Percentiles rank a stretch among this genome's conserved stretches.
Evolutionary conservation across 2,888 invertebrate species (phyloP).

Genomic region (Trachelus stipa): DNA sequence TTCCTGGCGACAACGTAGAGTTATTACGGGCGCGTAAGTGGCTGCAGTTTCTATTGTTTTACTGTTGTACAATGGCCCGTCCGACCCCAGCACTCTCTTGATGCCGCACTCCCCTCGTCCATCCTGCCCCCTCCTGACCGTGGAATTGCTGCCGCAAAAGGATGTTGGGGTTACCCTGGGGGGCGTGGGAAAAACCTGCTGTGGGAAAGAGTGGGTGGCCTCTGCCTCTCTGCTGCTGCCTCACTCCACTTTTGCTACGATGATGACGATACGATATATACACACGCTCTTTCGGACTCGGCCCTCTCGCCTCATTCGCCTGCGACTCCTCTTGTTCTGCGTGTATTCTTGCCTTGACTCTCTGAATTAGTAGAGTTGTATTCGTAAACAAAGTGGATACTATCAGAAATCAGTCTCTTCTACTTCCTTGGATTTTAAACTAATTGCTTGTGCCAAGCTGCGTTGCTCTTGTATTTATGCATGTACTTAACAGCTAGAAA

Average conservation of each 20-base stretch:
- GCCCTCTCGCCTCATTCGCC: background rate
- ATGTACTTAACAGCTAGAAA: background rate
- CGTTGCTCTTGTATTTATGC: background rate
- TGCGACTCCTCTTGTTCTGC: background rate
- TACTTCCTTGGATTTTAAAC: background rate
- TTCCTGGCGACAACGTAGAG: slow-evolving; percentile 44
- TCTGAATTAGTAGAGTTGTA: background rate
- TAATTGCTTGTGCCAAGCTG: background rate
- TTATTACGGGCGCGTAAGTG: slow-evolving; percentile 59
- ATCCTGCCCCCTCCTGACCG: slow-evolving; percentile 34
- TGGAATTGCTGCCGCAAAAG: slow-evolving; percentile 69
- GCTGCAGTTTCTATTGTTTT: slow-evolving; percentile 63
- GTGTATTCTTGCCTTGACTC: background rate
- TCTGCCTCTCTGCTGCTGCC: slow-evolving; percentile 53
- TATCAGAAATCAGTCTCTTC: background rate
- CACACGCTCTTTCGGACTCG: slow-evolving; percentile 16
- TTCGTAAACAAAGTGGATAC: background rate
- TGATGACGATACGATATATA: slow-evolving; percentile 53
- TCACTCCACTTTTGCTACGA: slow-evolving; percentile 66
- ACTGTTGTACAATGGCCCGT: slow-evolving; percentile 56
- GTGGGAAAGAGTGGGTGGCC: slow-evolving; percentile 86
- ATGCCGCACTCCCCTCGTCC: slow-evolving; percentile 26
- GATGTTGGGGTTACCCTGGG: slow-evolving; percentile 82
- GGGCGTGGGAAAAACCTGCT: slow-evolving; percentile 85
- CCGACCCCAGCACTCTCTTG: slow-evolving; percentile 52